Evolutionary conservation across 2,113 vertebrate genomes (phyloP).

Genomic region (Salvelinus sp.): DNA sequence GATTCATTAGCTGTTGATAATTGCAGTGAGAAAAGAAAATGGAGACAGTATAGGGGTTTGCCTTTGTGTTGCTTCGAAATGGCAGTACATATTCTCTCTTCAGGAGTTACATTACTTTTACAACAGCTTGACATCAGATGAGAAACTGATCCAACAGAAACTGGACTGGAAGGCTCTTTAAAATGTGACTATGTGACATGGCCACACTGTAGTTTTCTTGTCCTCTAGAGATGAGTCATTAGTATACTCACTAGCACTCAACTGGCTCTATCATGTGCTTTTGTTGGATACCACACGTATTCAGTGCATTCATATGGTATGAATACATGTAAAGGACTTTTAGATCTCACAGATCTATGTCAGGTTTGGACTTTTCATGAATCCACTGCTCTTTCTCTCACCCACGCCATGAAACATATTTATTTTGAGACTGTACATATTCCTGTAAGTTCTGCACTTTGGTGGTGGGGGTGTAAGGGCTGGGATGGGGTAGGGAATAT

Average conservation of each 20-base stretch:
- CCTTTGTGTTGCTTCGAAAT: background rate
- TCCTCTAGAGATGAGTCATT: too few species aligned
- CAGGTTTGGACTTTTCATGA: background rate
- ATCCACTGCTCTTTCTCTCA: constrained; percentile 2
- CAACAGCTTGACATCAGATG: background rate
- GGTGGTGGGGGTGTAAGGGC: constrained; percentile 34
- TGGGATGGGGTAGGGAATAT: constrained; percentile 15
- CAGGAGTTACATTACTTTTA: background rate
- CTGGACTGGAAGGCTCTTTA: too few species aligned
- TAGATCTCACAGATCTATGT: constrained; percentile 1
- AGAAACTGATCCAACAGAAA: background rate
- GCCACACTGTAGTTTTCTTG: too few species aligned
- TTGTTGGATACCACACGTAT: background rate
- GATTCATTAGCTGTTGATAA: background rate
- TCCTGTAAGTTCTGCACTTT: constrained; percentile 49
- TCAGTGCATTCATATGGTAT: background rate
- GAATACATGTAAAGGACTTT: background rate
- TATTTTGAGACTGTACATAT: constrained; percentile 66
- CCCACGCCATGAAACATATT: constrained; percentile 48
- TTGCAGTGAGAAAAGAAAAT: background rate
- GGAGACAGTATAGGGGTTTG: background rate
- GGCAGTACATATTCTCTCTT: background rate
- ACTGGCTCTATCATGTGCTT: background rate
- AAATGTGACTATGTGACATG: too few species aligned
- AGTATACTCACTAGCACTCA: background rate